Evolutionary conservation across 2,888 invertebrate genomes (phyloP).

Genomic region (Ganaspis brasiliensis): DNA sequence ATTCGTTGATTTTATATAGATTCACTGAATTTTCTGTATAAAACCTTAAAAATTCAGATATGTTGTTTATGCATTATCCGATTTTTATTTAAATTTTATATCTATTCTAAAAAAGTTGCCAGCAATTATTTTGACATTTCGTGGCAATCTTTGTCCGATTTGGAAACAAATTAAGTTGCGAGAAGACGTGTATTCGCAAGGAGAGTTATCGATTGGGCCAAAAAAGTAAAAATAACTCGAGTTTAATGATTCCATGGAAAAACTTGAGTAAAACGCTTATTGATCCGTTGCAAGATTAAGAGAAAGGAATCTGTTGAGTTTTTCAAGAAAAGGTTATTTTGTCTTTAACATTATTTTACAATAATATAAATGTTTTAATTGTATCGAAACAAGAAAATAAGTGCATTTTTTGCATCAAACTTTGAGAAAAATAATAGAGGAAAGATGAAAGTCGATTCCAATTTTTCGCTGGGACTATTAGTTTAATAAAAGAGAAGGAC

Average conservation of each 20-base stretch:
- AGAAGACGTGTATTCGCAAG: no score
- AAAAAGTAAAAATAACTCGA: neutral
- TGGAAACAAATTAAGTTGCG: conserved; percentile 1
- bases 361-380: neutral
- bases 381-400: conserved; percentile 7
- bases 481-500: neutral
- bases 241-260: conserved; percentile 14
- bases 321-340: conserved; percentile 23
- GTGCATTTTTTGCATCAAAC: neutral
- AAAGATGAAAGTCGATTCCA: neutral
- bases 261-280: neutral
- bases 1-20: no score
- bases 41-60: no score
- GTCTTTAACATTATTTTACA: neutral
- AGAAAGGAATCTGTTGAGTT: neutral
- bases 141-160: neutral
- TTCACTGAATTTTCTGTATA: no score
- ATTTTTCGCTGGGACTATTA: conserved; percentile 4
- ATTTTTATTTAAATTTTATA: no score
- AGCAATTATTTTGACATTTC: neutral
- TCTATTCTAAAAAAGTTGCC: no score
- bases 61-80: no score
- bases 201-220: neutral
- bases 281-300: neutral
- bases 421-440: neutral